These are phyloP conservation scores for Glomeris marginata DNA, from an alignment of 2,888 invertebrate genomes.

Conservation along the genomic window DNA sequence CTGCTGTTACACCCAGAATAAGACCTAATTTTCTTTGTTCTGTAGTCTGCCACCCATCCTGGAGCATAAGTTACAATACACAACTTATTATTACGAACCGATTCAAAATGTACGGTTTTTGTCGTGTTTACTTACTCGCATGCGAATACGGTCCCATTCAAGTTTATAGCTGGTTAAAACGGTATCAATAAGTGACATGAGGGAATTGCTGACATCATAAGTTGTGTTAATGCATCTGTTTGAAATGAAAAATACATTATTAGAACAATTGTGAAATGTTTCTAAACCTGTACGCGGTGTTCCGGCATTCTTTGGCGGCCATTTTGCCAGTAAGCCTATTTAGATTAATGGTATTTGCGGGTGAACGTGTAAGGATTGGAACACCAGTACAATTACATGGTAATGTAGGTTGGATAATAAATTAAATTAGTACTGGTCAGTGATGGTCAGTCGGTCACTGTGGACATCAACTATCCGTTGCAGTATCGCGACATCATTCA, in stretches of 20 bases:
- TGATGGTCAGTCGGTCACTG: slow-evolving; percentile 4
- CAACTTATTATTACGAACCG: neutral
- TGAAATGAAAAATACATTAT: slow-evolving; percentile 1
- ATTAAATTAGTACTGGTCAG: slow-evolving; percentile 8
- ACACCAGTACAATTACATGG: too few relatives aligned
- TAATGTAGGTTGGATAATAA: too few relatives aligned
- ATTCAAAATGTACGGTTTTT: neutral
- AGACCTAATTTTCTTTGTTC: slow-evolving; percentile 5
- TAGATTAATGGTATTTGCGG: too few relatives aligned
- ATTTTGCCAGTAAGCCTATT: neutral
- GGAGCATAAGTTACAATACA: neutral
- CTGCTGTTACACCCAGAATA: slow-evolving; percentile 3
- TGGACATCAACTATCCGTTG: slow-evolving; percentile 4
- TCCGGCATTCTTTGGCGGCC: neutral
- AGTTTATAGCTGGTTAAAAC: slow-evolving; percentile 4
- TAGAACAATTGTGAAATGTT: neutral
- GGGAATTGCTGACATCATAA: neutral
- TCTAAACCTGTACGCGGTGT: neutral
- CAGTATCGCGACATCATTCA: slow-evolving; percentile 8
- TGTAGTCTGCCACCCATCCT: slow-evolving; percentile 3
- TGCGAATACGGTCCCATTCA: slow-evolving; percentile 7
- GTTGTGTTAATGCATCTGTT: slow-evolving; percentile 5
- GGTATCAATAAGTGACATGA: slow-evolving; percentile 1
- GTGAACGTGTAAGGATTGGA: too few relatives aligned
- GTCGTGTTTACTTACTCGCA: neutral